Evolutionary conservation across 1,140 invertebrate species (phyloP), one percentile per base, ranked within the genome.

Genomic region (Apocrypta bakeri): DNA sequence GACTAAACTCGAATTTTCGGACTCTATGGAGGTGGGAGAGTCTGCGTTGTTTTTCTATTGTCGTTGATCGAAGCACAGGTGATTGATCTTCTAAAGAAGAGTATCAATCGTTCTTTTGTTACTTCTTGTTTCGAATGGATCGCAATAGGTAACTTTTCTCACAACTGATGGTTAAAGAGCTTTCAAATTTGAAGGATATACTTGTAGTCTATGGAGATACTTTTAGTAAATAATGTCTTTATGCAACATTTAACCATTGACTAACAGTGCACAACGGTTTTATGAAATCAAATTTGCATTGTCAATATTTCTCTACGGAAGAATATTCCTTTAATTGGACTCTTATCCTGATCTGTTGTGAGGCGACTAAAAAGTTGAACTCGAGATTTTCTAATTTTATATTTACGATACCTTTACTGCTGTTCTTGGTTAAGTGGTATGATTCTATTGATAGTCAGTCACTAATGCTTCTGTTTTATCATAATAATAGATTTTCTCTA

Each of bases 381-480:
- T 4, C 27, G 2, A 37, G 42, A 80, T 37, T 2, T 24, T 37
- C 24, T 25, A 63, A 73, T 72, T 73, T 79, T 61, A 79, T 14
- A 42, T 17, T 61, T 71, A 61, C 56, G 66, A 61, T 72, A 72
- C 66, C 33, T 71, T 79, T 71, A 79, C 68, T 72, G 27, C 78
- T 79, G 14, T 79, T 71, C 42, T 72, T 72, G 7, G 21, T 72
- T 79, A 79, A 79, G 68, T 79, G 61, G 66, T 71, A 69, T 11
- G 48, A 79, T 31, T 79, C 42, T 12, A 8, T 7, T 7, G 25
- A 29, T 4, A 79, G 64, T 79, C 77, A 69, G 77, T 21, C 77
- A 17, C 37, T 14, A 69, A 29, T 42, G 21, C 29, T 69, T 25
- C 21, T 24, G 37, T 4, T 77, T 27, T 66, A 31, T 21, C 61